Base-by-base conservation (phyloP, 2,113 vertebrate species). In the Pteropus alecto region DNA sequence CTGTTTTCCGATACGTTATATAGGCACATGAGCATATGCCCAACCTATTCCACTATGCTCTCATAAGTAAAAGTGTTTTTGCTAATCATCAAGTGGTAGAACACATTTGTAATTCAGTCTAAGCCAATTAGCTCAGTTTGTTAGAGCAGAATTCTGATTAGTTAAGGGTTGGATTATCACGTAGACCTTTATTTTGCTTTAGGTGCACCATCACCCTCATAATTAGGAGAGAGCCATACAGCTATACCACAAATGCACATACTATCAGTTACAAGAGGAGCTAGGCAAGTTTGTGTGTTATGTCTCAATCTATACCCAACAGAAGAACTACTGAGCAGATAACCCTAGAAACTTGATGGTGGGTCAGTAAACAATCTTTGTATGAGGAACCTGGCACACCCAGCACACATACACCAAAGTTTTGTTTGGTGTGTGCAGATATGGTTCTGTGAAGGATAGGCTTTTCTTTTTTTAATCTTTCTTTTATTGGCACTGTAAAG, bases 251-350 rank as follows among this genome's bases (percentile, higher is more conserved):
- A 96, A 95, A 90, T 24, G 19, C 54, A 90, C 21, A 89, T 9
- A 68, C 28, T 30, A 35, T 22, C 43, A 33, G 30, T 90, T 60
- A 94, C 24, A 92, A 67, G 60, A 81, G 51, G 30, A 70, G 28
- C 9, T 54, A 79, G 68, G 86, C 63, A 94, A 65, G 41, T 82
- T 48, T 83, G 41, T 56, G 35, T 43, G 51, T 63, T 35, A 79
- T 67, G 10, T 95, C 77, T 90, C 16, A 54, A 74, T 67, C 61
- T 19, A 68, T 26, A 84, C 3, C 24, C 74, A 97, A 46, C 7
- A 87, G 12, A 81, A 86, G 18, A 94, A 96, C n/a, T 48, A 77
- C 48, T 82, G 11, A 67, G 85, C 81, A 97, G 93, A 93, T 74
- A 93, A 79, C 9, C 21, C 30, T 13, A 93, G 65, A 46, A 90